Evolutionary conservation across 1,140 invertebrate genomes (phyloP).

Genomic region (Drosophila nasuta): DNA sequence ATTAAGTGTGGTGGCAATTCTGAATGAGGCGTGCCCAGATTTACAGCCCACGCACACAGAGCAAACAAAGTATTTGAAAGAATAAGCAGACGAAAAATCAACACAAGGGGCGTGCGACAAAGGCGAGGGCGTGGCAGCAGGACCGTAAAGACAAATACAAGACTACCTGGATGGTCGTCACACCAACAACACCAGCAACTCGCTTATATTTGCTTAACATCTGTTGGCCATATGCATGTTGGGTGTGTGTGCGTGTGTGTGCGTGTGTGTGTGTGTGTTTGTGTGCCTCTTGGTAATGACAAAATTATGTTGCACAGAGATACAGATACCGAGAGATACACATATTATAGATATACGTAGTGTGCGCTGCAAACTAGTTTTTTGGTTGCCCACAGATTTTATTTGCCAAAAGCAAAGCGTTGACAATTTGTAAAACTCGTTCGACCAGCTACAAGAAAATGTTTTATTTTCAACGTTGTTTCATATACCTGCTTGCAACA

Average conservation of each 20-base stretch:
- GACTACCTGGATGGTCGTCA: constrained; percentile 57
- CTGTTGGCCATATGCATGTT: constrained; percentile 77
- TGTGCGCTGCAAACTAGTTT: constrained; percentile 72
- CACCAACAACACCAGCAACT: constrained; percentile 24
- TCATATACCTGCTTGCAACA: constrained; percentile 6
- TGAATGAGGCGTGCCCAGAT: constrained; percentile 11
- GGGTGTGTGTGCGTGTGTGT: background rate
- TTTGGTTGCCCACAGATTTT: constrained; percentile 70
- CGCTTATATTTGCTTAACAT: constrained; percentile 66
- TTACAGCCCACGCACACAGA: constrained; percentile 51
- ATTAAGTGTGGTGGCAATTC: constrained; percentile 23
- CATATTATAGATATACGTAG: constrained; percentile 27
- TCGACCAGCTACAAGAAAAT: constrained; percentile 64
- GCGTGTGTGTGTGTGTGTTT: constrained; percentile 8
- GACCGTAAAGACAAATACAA: constrained; percentile 17
- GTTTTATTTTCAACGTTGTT: constrained; percentile 9
- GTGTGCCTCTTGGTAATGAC: constrained; percentile 67
- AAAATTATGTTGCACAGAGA: constrained; percentile 80
- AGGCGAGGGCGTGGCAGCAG: constrained; percentile 48
- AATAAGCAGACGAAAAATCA: constrained; percentile 50
- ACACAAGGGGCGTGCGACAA: constrained; percentile 27
- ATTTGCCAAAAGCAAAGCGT: constrained; percentile 76
- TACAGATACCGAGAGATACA: constrained; percentile 23
- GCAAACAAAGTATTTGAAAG: constrained; percentile 51
- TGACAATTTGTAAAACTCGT: constrained; percentile 83